phyloP scores from a whole-genome alignment of 2,888 invertebrate species.

The Papilio protenor region DNA sequence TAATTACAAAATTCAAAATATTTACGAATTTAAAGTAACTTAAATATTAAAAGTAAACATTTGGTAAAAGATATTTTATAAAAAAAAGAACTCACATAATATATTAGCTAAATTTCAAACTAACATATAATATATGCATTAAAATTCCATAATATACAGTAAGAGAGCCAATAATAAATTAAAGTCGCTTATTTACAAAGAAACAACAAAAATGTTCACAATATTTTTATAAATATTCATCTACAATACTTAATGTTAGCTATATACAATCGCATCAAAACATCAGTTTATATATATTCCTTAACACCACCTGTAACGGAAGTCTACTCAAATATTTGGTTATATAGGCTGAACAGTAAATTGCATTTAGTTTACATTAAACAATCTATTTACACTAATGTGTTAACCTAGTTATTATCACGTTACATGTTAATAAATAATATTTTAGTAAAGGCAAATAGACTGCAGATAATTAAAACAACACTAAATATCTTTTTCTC shows the following conservation, averaged over 20 bases:
- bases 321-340: constrained; percentile 54
- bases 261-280: constrained; percentile 67
- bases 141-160: constrained; percentile 36
- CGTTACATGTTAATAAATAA: constrained; percentile 75
- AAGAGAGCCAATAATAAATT: constrained; percentile 49
- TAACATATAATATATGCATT: constrained; percentile 47
- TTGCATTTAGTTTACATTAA: constrained; percentile 61
- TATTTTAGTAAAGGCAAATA: constrained; percentile 44
- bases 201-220: constrained; percentile 51
- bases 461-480: constrained; percentile 9
- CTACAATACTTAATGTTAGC: constrained; percentile 60
- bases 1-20: not conserved
- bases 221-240: constrained; percentile 57
- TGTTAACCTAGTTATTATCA: constrained; percentile 82
- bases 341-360: constrained; percentile 57
- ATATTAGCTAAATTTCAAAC: not conserved
- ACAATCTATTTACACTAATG: constrained; percentile 73
- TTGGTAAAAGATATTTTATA: not conserved
- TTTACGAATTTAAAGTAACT: not conserved
- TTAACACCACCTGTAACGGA: constrained; percentile 57
- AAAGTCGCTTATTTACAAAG: constrained; percentile 54
- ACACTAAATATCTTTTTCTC: constrained; percentile 20
- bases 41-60: not conserved
- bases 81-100: not conserved
- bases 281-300: constrained; percentile 54